Evolutionary conservation across 1,140 invertebrate genomes (phyloP).

Genomic region (Drosophila bifasciata): DNA sequence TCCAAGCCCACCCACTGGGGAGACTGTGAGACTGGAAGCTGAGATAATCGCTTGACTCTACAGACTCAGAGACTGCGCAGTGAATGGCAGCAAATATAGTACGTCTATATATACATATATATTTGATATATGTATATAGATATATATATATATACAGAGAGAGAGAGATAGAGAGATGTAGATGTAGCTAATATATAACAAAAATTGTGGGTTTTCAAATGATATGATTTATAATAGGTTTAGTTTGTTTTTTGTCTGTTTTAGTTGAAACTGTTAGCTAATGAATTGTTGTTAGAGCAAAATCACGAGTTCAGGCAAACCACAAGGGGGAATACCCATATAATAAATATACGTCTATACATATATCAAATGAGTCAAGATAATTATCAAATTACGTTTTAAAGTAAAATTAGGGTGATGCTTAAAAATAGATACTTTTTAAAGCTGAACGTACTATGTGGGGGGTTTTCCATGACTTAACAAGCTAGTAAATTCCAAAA

Average conservation of each 20-base stretch:
- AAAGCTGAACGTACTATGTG: too few species aligned
- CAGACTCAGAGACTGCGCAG: constrained; percentile 57
- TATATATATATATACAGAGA: neutral
- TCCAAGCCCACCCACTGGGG: constrained; percentile 26
- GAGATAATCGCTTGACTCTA: constrained; percentile 50
- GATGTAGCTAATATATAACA: constrained; percentile 2
- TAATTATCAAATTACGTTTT: constrained; percentile 1
- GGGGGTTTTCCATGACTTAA: neutral
- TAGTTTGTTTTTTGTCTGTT: constrained; percentile 6
- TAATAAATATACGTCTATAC: neutral
- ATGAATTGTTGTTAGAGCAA: constrained; percentile 47
- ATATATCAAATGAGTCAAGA: too few species aligned
- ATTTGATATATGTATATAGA: too few species aligned
- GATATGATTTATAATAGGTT: constrained; percentile 34
- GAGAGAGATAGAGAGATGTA: too few species aligned
- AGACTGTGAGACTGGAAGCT: constrained; percentile 31
- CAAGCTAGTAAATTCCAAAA: too few species aligned
- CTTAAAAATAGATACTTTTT: too few species aligned
- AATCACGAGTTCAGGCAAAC: constrained; percentile 15
- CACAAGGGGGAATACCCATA: neutral
- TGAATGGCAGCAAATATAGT: constrained; percentile 9
- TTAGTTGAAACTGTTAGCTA: constrained; percentile 45
- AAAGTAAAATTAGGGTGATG: too few species aligned
- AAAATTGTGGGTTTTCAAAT: constrained; percentile 35
- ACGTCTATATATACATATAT: neutral